A percentile compares a stretch with the other conserved stretches of the same genome.
Conservation (phyloP, 1,140 invertebrate genomes). For the Neuroterus valhalla region DNA sequence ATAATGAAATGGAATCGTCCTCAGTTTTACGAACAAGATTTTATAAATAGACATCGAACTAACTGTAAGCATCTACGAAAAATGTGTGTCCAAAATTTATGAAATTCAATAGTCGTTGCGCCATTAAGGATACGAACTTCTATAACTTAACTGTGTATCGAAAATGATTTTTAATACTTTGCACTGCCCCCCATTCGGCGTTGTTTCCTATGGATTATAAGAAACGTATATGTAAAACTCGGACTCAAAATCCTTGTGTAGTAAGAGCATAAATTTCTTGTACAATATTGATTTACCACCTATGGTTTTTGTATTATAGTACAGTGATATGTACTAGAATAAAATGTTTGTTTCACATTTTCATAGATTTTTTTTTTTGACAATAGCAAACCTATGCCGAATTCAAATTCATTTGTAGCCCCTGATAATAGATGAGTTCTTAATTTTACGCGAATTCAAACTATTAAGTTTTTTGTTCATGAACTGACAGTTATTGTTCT, state of each 20-base stretch:
- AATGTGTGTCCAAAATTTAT: conserved; percentile 18
- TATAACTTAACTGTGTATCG: neutral
- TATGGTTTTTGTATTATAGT: conserved; percentile 11
- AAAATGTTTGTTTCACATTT: conserved; percentile 17
- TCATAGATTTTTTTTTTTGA: conserved; percentile 20
- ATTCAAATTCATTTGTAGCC: too few species aligned
- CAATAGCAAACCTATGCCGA: conserved; percentile 12
- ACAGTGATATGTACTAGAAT: conserved; percentile 17
- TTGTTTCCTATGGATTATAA: conserved; percentile 14
- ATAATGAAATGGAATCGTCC: neutral
- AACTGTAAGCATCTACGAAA: conserved; percentile 14
- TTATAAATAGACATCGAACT: conserved; percentile 25
- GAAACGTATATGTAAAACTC: conserved; percentile 7
- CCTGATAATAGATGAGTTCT: too few species aligned
- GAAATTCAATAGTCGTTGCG: neutral
- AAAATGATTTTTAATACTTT: conserved; percentile 15
- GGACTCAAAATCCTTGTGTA: conserved; percentile 15
- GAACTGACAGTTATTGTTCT: too few species aligned
- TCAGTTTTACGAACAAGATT: conserved; percentile 9
- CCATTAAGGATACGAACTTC: neutral
- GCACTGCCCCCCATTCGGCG: neutral
- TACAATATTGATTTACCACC: conserved; percentile 21
- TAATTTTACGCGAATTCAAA: too few species aligned
- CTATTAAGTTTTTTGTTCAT: too few species aligned
- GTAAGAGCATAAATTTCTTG: conserved; percentile 21